A percentile compares a stretch with the other conserved stretches of the same genome.
These are phyloP conservation scores for Nothobranchius furzeri DNA, from an alignment of 2,113 vertebrate genomes.

Conservation along the genomic window DNA sequence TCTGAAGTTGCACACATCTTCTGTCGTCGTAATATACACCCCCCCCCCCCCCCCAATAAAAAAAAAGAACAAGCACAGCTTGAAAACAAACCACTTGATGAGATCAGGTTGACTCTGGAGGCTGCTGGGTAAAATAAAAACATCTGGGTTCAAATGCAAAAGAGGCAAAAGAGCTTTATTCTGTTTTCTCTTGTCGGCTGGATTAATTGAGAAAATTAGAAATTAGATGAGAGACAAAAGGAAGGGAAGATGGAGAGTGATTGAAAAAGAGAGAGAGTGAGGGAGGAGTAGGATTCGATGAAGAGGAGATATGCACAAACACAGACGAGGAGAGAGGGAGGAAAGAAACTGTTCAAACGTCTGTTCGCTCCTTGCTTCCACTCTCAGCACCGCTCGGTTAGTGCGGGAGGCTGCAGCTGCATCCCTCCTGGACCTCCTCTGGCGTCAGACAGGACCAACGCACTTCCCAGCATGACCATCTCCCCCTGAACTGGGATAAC, in stretches of 20 bases:
- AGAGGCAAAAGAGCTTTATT: not conserved
- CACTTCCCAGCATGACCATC: slow-evolving; percentile 23
- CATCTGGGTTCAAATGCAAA: too few relatives aligned
- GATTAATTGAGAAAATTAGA: slow-evolving; percentile 13
- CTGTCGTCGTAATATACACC: not conserved
- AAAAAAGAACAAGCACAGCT: slow-evolving; percentile 5
- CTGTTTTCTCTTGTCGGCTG: slow-evolving; percentile 21
- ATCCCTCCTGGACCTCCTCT: slow-evolving; percentile 59
- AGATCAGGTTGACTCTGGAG: too few relatives aligned
- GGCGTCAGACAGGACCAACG: slow-evolving; percentile 48
- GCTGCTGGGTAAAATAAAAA: too few relatives aligned
- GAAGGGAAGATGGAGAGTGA: slow-evolving; percentile 16
- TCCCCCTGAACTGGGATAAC: slow-evolving; percentile 55
- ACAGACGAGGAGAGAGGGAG: slow-evolving; percentile 21
- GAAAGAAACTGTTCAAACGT: slow-evolving; percentile 72
- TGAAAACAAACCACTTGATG: not conserved
- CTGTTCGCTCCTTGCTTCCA: slow-evolving; percentile 40
- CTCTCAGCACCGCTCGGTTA: slow-evolving; percentile 54
- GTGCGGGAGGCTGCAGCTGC: slow-evolving; percentile 61
- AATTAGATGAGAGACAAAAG: not conserved
- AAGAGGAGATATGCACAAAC: slow-evolving; percentile 25
- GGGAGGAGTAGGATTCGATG: slow-evolving; percentile 7
- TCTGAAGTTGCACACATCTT: slow-evolving; percentile 1
- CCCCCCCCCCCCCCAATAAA: too few relatives aligned
- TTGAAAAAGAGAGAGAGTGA: slow-evolving; percentile 17